These are phyloP conservation scores for Aromia moschata DNA, from an alignment of 2,888 invertebrate species.

Conservation along the genomic window DNA sequence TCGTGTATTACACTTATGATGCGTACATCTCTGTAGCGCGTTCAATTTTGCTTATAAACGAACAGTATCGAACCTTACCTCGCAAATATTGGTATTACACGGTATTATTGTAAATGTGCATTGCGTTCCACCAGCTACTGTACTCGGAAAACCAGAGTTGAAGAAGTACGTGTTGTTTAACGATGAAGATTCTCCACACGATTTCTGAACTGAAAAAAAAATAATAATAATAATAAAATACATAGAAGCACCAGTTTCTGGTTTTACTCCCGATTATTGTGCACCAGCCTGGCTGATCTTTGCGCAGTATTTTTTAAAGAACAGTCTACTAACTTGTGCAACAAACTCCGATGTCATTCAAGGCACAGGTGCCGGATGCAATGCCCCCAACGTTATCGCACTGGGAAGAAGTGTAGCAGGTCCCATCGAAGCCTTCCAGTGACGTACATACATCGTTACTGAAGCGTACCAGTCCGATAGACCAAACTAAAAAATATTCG, in stretches of 20 bases:
- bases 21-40: no score
- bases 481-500: constrained; percentile 49
- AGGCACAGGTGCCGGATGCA: constrained; percentile 76
- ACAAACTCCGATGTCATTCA: constrained; percentile 76
- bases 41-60: no score
- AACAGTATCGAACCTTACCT: no score
- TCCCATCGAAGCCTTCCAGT: constrained; percentile 75
- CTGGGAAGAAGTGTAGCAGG: constrained; percentile 78
- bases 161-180: constrained; percentile 87
- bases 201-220: constrained; percentile 74
- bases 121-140: constrained; percentile 73
- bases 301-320: no score
- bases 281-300: no score
- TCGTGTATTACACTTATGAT: no score
- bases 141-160: constrained; percentile 78
- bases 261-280: no score
- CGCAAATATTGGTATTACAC: constrained; percentile 74
- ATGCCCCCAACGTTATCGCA: constrained; percentile 77
- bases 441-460: constrained; percentile 75
- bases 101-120: constrained; percentile 78
- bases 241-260: no score
- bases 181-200: constrained; percentile 76
- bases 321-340: constrained; percentile 81
- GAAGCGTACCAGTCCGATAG: constrained; percentile 73
- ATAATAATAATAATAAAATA: neutral